Percentiles rank a stretch among this genome's conserved stretches.
phyloP scores from a whole-genome alignment of 2,797 vertebrate genomes.

The Lithobates sylvaticus region DNA sequence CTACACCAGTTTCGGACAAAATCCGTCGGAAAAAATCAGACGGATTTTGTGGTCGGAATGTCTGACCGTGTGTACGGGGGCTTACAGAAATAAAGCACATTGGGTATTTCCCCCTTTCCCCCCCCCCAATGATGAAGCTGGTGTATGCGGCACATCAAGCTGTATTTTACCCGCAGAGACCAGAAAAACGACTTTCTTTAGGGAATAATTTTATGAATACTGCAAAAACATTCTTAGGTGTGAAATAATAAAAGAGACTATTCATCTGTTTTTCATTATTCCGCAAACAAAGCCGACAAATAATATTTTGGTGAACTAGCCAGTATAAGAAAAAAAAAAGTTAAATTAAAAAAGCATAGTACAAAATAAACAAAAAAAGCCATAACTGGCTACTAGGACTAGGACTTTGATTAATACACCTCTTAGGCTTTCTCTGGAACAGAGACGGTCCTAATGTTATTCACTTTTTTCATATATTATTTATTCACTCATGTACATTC shows the following conservation, averaged over 20 bases:
- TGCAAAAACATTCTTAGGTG: not conserved
- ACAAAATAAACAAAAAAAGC: constrained; percentile 19
- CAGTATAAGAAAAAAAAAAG: constrained; percentile 16
- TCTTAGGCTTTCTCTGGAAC: not conserved
- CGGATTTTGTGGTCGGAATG: too few relatives aligned
- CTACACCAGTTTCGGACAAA: too few relatives aligned
- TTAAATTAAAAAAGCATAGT: constrained; percentile 6
- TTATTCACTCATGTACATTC: not conserved
- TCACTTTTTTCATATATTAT: constrained; percentile 18
- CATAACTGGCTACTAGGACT: constrained; percentile 3
- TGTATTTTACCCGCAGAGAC: too few relatives aligned
- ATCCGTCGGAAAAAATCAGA: too few relatives aligned
- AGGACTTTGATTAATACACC: constrained; percentile 8
- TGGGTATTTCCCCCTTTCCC: too few relatives aligned
- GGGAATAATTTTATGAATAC: constrained; percentile 2
- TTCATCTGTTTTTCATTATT: constrained; percentile 23
- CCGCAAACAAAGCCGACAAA: constrained; percentile 11
- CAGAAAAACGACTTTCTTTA: not conserved
- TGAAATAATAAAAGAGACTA: not conserved
- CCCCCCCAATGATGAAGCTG: too few relatives aligned
- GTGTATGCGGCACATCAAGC: too few relatives aligned
- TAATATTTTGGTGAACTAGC: not conserved
- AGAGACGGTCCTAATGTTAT: not conserved
- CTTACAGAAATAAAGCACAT: too few relatives aligned
- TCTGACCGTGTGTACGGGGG: too few relatives aligned